Conservation (phyloP, 2,113 vertebrate genomes). For the Scortum barcoo region DNA sequence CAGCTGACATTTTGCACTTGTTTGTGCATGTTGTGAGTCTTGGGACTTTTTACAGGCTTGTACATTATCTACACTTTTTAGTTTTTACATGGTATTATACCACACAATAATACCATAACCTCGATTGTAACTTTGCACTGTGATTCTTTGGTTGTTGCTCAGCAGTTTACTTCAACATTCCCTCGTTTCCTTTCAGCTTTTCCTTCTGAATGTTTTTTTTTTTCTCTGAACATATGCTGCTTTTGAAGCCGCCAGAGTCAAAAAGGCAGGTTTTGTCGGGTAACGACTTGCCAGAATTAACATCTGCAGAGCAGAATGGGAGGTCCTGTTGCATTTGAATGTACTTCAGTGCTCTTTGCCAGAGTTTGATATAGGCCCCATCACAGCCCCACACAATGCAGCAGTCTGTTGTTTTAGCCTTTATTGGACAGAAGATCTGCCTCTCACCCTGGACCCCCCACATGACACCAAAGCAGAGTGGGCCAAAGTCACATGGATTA, state of each 20-base stretch:
- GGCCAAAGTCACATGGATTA: neutral
- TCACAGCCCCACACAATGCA: constrained; percentile 64
- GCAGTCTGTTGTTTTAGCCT: constrained; percentile 70
- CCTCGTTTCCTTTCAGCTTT: constrained; percentile 7
- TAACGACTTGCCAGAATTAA: constrained; percentile 80
- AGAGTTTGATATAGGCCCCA: constrained; percentile 61
- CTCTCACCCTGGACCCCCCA: constrained; percentile 36
- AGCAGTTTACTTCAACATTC: neutral
- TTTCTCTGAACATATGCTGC: constrained; percentile 57
- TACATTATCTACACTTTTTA: neutral
- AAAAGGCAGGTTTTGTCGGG: constrained; percentile 67
- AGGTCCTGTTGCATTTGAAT: constrained; percentile 72
- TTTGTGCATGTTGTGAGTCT: constrained; percentile 10
- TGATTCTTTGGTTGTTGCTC: neutral
- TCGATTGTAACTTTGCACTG: constrained; percentile 24
- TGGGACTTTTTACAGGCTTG: constrained; percentile 18
- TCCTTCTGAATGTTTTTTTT: constrained; percentile 9
- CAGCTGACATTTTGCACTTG: constrained; percentile 23
- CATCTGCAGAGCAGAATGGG: constrained; percentile 80
- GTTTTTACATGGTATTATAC: no score
- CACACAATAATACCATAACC: neutral
- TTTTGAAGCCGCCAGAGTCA: constrained; percentile 66
- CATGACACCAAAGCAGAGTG: constrained; percentile 23
- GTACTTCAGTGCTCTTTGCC: constrained; percentile 47
- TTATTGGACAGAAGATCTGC: constrained; percentile 44